A percentile compares a stretch with the other conserved stretches of the same genome.
These are phyloP conservation scores for Vombatus ursinus DNA, from an alignment of 2,113 vertebrate genomes.

Conservation along the genomic window DNA sequence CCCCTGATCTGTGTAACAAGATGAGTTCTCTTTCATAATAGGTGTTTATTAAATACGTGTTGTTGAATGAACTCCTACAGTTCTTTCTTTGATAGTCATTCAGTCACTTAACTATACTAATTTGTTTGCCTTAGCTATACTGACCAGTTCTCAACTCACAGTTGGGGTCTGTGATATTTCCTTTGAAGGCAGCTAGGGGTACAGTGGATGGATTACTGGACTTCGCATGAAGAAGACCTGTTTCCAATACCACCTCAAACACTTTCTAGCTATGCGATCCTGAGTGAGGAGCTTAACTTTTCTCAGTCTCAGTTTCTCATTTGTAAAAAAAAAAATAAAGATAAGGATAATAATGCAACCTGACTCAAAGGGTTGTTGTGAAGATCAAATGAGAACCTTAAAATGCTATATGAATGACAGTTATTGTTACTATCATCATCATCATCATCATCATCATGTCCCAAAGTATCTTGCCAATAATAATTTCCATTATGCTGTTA, in stretches of 20 bases:
- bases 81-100: neutral
- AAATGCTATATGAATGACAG: neutral
- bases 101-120: neutral
- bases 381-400: neutral
- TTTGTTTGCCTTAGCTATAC: neutral
- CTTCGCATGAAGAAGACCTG: neutral
- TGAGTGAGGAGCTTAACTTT: neutral
- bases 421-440: neutral
- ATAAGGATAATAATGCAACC: neutral
- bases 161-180: neutral
- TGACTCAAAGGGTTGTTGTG: neutral
- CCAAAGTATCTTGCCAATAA: neutral
- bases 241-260: neutral
- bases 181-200: neutral
- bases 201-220: neutral
- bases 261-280: neutral
- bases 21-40: neutral
- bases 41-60: neutral
- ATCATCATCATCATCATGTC: neutral
- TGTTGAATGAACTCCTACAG: neutral
- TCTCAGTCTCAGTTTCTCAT: neutral
- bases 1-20: neutral
- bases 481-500: neutral
- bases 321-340: neutral
- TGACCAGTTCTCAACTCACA: neutral